These are phyloP conservation scores for Colius striatus DNA, from an alignment of 2,113 vertebrate genomes.

Conservation along the genomic window DNA sequence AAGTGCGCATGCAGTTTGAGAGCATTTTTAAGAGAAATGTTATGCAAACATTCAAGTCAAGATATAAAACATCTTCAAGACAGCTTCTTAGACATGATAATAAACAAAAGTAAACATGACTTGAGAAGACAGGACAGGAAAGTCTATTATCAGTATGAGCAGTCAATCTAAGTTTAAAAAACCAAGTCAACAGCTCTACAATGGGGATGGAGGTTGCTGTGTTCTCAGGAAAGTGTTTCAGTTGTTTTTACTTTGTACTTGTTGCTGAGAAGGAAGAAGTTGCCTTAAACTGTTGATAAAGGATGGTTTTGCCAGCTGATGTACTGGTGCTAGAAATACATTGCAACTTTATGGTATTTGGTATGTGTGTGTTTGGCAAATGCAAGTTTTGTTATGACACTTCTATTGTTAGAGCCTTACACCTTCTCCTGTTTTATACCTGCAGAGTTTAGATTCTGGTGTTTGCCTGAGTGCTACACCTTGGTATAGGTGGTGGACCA, in stretches of 20 bases:
- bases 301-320: neutral
- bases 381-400: neutral
- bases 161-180: neutral
- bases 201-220: neutral
- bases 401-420: neutral
- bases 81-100: neutral
- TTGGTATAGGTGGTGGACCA: neutral
- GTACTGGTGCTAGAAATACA: neutral
- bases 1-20: neutral
- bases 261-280: neutral
- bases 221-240: neutral
- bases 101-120: neutral
- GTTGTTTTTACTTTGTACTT: neutral
- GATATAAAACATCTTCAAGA: neutral
- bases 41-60: neutral
- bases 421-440: neutral
- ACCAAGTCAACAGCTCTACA: neutral
- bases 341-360: neutral
- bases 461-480: neutral
- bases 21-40: neutral
- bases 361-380: accelerated
- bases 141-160: neutral
- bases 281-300: neutral
- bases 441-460: neutral
- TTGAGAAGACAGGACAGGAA: neutral